Evolutionary conservation across 2,113 vertebrate species (phyloP).

Genomic region (Perca flavescens): DNA sequence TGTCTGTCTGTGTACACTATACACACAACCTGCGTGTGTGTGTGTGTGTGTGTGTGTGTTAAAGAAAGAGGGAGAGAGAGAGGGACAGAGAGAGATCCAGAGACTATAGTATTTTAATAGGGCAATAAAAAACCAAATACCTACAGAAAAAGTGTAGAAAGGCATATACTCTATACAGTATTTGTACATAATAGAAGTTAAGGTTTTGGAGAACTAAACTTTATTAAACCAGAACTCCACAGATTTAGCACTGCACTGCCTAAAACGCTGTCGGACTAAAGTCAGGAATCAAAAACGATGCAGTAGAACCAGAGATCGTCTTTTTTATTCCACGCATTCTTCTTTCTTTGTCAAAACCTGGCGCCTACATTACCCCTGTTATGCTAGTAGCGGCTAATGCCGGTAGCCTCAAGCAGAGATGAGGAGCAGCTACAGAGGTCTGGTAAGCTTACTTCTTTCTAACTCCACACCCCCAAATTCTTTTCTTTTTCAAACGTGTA

Average conservation of each 20-base stretch:
- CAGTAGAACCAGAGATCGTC: no score
- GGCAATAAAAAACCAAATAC: not conserved
- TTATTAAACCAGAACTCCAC: no score
- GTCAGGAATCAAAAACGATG: no score
- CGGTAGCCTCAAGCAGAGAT: not conserved
- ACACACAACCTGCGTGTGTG: conserved; percentile 52
- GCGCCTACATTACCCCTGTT: not conserved
- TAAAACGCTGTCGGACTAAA: no score
- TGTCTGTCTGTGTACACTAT: conserved; percentile 68
- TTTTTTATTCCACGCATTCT: no score
- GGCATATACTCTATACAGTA: not conserved
- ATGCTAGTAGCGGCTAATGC: not conserved
- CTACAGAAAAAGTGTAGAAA: not conserved
- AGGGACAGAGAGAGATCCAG: conserved; percentile 19
- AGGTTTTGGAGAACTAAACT: not conserved
- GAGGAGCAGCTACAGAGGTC: not conserved
- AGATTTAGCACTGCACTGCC: no score
- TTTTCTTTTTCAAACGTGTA: not conserved
- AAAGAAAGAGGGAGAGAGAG: conserved; percentile 19
- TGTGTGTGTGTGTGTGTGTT: conserved; percentile 23
- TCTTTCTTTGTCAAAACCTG: no score
- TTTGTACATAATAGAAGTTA: not conserved
- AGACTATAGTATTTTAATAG: not conserved
- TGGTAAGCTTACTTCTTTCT: not conserved
- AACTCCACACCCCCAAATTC: not conserved